Evolutionary conservation across 2,797 vertebrate genomes (phyloP).

Genomic region (Pyrocephalus nanus): DNA sequence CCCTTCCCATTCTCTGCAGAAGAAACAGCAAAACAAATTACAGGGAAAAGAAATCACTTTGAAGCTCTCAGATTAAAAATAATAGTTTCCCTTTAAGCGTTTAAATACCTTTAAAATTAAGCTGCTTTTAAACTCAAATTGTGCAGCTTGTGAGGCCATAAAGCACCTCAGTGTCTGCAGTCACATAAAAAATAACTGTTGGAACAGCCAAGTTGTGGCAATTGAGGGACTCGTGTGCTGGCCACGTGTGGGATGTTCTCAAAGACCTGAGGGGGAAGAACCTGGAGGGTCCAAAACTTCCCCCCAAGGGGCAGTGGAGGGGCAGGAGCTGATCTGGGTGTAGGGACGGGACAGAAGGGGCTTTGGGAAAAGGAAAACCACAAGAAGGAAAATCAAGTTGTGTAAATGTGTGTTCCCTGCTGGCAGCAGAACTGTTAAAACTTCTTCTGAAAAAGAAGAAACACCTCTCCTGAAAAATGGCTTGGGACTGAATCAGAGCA

Average conservation of each 20-base stretch:
- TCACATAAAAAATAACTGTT: neutral
- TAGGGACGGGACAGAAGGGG: neutral
- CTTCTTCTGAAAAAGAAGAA: neutral
- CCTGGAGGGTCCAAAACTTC: neutral
- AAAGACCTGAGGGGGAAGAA: neutral
- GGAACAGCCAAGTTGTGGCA: neutral
- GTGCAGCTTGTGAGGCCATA: neutral
- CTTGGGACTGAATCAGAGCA: neutral
- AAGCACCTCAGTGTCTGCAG: slow-evolving; percentile 16
- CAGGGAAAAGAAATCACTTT: slow-evolving; percentile 18
- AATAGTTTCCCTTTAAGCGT: neutral
- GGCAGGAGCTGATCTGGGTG: neutral
- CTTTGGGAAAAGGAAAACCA: neutral
- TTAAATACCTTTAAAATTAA: slow-evolving; percentile 48
- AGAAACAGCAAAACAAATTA: slow-evolving; percentile 27
- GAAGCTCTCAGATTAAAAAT: slow-evolving; percentile 30
- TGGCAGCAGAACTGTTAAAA: neutral
- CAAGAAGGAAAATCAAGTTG: neutral
- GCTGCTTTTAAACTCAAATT: slow-evolving; percentile 36
- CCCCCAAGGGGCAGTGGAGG: neutral
- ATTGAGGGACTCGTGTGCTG: neutral
- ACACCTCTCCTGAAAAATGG: neutral
- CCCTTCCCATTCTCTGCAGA: neutral
- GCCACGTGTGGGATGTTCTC: neutral
- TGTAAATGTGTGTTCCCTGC: neutral